These are phyloP conservation scores for Lepus timidus DNA, from an alignment of 2,113 vertebrate genomes.

Conservation along the genomic window DNA sequence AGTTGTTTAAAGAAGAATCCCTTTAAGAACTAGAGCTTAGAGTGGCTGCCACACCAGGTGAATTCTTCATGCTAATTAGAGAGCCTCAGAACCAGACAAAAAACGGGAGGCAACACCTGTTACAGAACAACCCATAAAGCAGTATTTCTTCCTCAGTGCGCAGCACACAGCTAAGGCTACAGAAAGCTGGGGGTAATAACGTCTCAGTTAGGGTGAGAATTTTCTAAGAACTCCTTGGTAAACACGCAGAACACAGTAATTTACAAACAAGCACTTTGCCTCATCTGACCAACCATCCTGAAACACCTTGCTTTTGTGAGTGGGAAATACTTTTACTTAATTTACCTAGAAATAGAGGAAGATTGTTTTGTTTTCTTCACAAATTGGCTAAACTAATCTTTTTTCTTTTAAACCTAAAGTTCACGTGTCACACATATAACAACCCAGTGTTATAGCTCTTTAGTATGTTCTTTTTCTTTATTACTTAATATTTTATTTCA, in stretches of 20 bases:
- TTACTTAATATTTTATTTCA: slow-evolving; percentile 54
- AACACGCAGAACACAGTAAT: slow-evolving; percentile 33
- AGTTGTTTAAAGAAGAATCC: not conserved
- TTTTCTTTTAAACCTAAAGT: slow-evolving; percentile 44
- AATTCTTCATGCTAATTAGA: slow-evolving; percentile 34
- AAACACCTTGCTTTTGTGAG: slow-evolving; percentile 27
- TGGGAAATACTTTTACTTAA: slow-evolving; percentile 8
- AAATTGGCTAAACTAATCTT: slow-evolving; percentile 15
- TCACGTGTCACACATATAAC: not conserved
- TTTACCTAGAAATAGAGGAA: slow-evolving; percentile 23
- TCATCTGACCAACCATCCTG: slow-evolving; percentile 31
- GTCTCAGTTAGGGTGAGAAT: slow-evolving; percentile 35
- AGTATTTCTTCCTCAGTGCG: slow-evolving; percentile 24
- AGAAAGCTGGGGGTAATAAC: not conserved
- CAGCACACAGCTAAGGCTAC: not conserved
- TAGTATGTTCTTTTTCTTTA: slow-evolving; percentile 51
- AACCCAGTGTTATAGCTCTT: not conserved
- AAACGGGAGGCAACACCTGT: not conserved
- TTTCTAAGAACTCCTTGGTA: not conserved
- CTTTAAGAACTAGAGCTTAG: not conserved
- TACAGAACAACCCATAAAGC: slow-evolving; percentile 24
- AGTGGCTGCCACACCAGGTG: not conserved
- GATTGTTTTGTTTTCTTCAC: slow-evolving; percentile 27
- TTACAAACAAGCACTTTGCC: not conserved
- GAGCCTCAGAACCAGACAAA: slow-evolving; percentile 3